Evolutionary conservation across 2,888 invertebrate species (phyloP).

Genomic region (Aricia artaxerxes): DNA sequence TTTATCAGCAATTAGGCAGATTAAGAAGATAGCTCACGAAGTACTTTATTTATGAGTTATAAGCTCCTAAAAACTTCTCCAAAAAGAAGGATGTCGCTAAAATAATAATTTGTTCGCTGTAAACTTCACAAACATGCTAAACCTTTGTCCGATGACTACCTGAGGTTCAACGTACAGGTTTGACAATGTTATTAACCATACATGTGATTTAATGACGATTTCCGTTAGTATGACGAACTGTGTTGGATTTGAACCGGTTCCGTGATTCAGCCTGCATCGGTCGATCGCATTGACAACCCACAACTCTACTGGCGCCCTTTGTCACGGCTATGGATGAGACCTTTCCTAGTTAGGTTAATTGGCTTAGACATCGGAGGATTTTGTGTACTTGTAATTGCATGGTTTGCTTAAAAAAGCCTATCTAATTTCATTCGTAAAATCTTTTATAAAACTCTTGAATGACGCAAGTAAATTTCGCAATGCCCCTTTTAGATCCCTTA

Average conservation of each 20-base stretch:
- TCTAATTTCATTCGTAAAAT: not conserved
- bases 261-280: slow-evolving; percentile 3
- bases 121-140: not conserved
- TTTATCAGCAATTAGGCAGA: not conserved
- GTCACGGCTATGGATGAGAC: not conserved
- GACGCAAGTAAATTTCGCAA: too few relatives aligned
- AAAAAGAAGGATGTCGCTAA: not conserved
- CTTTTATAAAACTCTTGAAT: too few relatives aligned
- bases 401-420: not conserved
- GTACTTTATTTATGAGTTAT: too few relatives aligned
- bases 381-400: not conserved
- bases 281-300: slow-evolving; percentile 21
- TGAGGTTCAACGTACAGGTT: slow-evolving; percentile 17
- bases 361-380: not conserved
- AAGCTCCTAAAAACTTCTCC: not conserved
- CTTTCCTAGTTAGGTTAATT: not conserved
- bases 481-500: too few relatives aligned
- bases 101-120: not conserved
- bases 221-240: slow-evolving; percentile 6
- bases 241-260: slow-evolving; percentile 21
- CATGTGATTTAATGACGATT: not conserved
- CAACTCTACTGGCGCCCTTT: not conserved
- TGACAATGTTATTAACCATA: slow-evolving; percentile 13
- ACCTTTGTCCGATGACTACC: not conserved
- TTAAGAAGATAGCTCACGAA: not conserved